Conservation (phyloP, 2,113 vertebrate species). For the Ophthalmotilapia sp. region DNA sequence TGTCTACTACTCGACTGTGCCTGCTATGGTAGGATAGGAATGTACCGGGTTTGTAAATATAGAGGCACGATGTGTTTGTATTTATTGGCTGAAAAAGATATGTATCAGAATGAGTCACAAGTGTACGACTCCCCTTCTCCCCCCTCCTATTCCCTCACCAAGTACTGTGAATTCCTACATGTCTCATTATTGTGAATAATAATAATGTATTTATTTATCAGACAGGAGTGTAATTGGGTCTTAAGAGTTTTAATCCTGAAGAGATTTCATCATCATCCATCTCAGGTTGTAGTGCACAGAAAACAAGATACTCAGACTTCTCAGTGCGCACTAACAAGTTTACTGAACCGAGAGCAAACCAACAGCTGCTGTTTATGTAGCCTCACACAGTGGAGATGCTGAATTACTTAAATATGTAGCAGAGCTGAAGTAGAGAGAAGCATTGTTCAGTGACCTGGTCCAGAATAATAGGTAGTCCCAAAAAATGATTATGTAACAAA, state of each 20-base stretch:
- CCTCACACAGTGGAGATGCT: neutral
- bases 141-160: constrained; percentile 9
- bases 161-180: constrained; percentile 65
- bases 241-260: constrained; percentile 31
- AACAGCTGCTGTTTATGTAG: constrained; percentile 36
- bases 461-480: neutral
- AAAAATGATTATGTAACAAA: neutral
- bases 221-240: constrained; percentile 32
- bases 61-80: constrained; percentile 58
- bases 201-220: constrained; percentile 57
- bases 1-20: constrained; percentile 53
- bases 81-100: constrained; percentile 48
- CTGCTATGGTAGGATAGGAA: constrained; percentile 53
- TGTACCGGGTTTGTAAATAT: constrained; percentile 66
- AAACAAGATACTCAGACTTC: constrained; percentile 11
- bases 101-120: constrained; percentile 47
- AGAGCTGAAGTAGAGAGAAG: constrained; percentile 16
- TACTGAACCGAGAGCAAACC: neutral
- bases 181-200: constrained; percentile 62
- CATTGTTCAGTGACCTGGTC: constrained; percentile 5
- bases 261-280: constrained; percentile 42
- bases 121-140: neutral
- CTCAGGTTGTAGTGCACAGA: constrained; percentile 56
- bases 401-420: constrained; percentile 35
- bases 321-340: constrained; percentile 24